A percentile compares a stretch with the other conserved stretches of the same genome.
Conservation (phyloP, 2,797 vertebrate genomes). For the Rhyacichthys aspro region DNA sequence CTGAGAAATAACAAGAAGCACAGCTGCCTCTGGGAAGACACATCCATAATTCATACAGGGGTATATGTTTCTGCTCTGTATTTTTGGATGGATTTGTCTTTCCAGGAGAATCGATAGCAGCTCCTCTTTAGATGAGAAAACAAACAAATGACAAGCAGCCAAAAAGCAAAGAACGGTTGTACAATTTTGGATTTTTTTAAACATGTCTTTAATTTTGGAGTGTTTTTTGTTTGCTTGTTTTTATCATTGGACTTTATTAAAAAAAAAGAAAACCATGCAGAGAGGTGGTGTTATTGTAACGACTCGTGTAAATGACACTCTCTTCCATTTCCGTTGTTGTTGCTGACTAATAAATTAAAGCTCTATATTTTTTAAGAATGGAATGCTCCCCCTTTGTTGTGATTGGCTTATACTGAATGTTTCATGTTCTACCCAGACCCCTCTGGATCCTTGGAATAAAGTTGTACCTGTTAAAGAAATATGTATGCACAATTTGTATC, state of each 20-base stretch:
- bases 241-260: conserved; percentile 64
- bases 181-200: conserved; percentile 74
- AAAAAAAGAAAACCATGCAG: conserved; percentile 69
- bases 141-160: conserved; percentile 18
- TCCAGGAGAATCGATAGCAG: conserved; percentile 36
- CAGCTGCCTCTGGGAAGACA: conserved; percentile 30
- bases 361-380: conserved; percentile 87
- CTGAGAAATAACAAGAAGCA: neutral
- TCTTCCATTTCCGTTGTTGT: conserved; percentile 79
- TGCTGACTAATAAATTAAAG: conserved; percentile 88
- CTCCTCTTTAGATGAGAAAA: conserved; percentile 43
- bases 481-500: conserved; percentile 70
- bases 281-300: conserved; percentile 80
- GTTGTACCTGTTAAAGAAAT: conserved; percentile 71
- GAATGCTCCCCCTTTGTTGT: conserved; percentile 73
- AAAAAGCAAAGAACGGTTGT: conserved; percentile 62
- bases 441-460: conserved; percentile 75
- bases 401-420: conserved; percentile 70
- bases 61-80: conserved; percentile 7
- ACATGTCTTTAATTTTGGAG: conserved; percentile 68
- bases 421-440: conserved; percentile 68
- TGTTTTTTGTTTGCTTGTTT: conserved; percentile 65
- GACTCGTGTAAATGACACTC: too few species aligned
- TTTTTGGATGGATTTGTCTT: conserved; percentile 39
- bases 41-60: conserved; percentile 43